Evolutionary conservation across 2,888 invertebrate species (phyloP).

Genomic region (Danaus chrysippus): DNA sequence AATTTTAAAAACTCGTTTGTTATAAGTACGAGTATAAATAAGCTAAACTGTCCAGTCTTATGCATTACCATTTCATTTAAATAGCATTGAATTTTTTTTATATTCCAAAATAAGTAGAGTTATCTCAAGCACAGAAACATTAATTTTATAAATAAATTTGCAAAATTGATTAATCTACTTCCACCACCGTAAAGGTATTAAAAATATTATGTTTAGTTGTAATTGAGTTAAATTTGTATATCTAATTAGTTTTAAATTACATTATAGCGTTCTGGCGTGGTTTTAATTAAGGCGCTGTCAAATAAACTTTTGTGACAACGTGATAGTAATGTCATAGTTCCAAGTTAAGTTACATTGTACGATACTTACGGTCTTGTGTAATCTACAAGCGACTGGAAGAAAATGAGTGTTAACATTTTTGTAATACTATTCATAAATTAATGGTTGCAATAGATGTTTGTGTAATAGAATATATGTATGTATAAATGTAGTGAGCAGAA

Average conservation of each 20-base stretch:
- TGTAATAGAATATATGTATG: too few relatives aligned
- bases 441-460: too few relatives aligned
- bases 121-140: neutral
- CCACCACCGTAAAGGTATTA: conserved; percentile 17
- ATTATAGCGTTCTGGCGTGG: conserved; percentile 32
- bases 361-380: neutral
- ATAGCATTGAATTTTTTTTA: neutral
- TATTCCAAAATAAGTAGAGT: neutral
- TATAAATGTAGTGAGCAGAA: neutral
- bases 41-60: neutral
- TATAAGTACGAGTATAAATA: too few relatives aligned
- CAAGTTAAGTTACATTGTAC: conserved; percentile 19
- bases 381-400: neutral
- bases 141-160: conserved; percentile 1
- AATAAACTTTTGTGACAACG: conserved; percentile 34
- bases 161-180: conserved; percentile 16
- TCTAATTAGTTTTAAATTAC: conserved; percentile 37
- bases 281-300: conserved; percentile 35
- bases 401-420: too few relatives aligned
- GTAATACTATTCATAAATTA: too few relatives aligned
- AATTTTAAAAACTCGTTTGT: too few relatives aligned
- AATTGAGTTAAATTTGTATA: conserved; percentile 30
- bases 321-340: conserved; percentile 28
- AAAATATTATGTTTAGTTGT: conserved; percentile 29
- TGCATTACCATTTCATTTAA: neutral